These are phyloP conservation scores for Sander lucioperca DNA, from an alignment of 2,113 vertebrate genomes.

Conservation along the genomic window DNA sequence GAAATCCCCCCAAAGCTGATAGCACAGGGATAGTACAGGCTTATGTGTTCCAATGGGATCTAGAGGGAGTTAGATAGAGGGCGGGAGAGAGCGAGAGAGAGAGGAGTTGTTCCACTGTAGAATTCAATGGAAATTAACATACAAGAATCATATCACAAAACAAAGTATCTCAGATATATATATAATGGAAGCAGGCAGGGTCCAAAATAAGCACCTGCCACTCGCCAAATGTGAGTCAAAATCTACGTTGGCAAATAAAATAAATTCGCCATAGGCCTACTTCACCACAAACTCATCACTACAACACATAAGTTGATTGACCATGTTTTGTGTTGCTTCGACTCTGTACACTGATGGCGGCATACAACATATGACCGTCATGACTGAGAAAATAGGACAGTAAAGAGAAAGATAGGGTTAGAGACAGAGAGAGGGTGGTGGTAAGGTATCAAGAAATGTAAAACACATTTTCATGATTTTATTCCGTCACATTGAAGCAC, in stretches of 20 bases:
- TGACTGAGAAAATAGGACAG: neutral
- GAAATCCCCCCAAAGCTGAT: slow-evolving; percentile 79
- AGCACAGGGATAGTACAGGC: slow-evolving; percentile 72
- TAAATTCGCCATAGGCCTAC: no score
- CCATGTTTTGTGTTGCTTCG: no score
- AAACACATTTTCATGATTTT: slow-evolving; percentile 76
- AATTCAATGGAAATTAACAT: slow-evolving; percentile 30
- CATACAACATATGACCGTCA: no score
- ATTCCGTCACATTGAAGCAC: slow-evolving; percentile 51
- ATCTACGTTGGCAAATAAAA: no score
- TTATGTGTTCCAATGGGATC: slow-evolving; percentile 73
- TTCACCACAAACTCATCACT: no score
- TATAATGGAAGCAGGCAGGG: neutral
- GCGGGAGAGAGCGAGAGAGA: neutral
- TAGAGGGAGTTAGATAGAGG: slow-evolving; percentile 53
- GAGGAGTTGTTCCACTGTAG: slow-evolving; percentile 13
- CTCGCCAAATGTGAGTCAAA: no score
- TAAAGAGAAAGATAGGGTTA: slow-evolving; percentile 15
- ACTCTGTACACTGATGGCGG: no score
- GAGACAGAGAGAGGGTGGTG: slow-evolving; percentile 21
- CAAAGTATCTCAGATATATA: neutral
- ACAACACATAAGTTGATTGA: no score
- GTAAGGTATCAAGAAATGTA: slow-evolving; percentile 68
- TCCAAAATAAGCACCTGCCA: no score
- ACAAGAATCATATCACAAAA: neutral